Evolutionary conservation across 1,140 invertebrate species (phyloP), one percentile per base, ranked within the genome.

Genomic region (Drosophila biarmipes): DNA sequence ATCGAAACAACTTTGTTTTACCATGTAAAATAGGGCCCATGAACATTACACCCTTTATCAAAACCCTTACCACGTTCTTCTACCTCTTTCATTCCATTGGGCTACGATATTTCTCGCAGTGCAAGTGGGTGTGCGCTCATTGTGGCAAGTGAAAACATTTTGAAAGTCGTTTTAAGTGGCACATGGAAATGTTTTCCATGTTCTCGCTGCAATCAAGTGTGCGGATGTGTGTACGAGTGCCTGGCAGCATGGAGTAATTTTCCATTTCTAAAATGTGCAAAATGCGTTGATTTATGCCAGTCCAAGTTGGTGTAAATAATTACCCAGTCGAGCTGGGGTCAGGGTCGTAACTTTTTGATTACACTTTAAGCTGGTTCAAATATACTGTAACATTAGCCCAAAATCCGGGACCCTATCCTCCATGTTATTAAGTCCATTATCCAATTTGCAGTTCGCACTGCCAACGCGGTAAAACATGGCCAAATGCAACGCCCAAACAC

Each of bases 141-240:
- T 56, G 80, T 49, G 55, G 78, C 74, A 81, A 85, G 81, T 85
- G 81, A 86, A 85, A 85, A 81, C 63, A 69, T 81, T 81, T 86
- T 78, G 82, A 85, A 85, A 85, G 81, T 86, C 54, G 77, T 80
- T 80, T 75, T 66, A 74, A 84, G 69, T 84, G 80, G 61, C 69
- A 62, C 80, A 37, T 48, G 58, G 78, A 75, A 79, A 68, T 68
- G 63, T 68, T 57, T 48, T 57, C 51, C 73, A 46, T 67, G 63
- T 53, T 64, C 72, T 74, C 45, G 48, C 54, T 69, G 58, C 63
- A 67, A 67, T 67, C 63, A 64, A 27, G 45, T 49, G 17, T 46
- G 37, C 52, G 56, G 45, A 35, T 52, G 51, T 31, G 55, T 37
- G 29, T 43, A 43, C 46, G 49, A 24, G 40, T 38, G 37, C 19